Percentiles rank a stretch among this genome's conserved stretches.
These are phyloP conservation scores for Ceratothoa steindachneri DNA, from an alignment of 2,888 invertebrate species.

Conservation along the genomic window DNA sequence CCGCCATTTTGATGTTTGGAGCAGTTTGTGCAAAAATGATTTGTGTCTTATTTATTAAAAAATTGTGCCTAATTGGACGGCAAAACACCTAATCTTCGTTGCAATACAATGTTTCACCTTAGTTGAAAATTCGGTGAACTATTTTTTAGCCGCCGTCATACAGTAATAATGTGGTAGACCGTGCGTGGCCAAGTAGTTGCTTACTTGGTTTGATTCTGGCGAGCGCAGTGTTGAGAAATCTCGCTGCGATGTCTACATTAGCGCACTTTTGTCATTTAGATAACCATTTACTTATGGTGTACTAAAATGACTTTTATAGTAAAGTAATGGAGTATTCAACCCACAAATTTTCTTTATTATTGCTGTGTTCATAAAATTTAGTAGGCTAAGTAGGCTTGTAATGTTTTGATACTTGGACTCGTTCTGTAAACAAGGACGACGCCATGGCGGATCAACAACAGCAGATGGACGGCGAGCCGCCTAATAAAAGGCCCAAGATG, in stretches of 20 bases:
- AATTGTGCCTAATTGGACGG: conserved; percentile 32
- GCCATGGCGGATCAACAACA: conserved; percentile 44
- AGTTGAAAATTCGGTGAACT: conserved; percentile 18
- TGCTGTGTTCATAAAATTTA: not conserved
- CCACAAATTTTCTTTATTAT: not conserved
- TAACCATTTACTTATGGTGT: conserved; percentile 14
- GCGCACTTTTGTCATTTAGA: not conserved
- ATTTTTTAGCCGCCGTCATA: conserved; percentile 14
- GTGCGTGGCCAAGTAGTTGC: conserved; percentile 19
- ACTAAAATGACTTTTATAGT: not conserved
- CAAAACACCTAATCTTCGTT: conserved; percentile 16
- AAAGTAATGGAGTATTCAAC: not conserved
- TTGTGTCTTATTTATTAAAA: conserved; percentile 26
- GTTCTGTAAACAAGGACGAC: conserved; percentile 47
- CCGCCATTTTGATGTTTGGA: conserved; percentile 74
- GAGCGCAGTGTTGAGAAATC: conserved; percentile 10
- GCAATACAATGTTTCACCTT: conserved; percentile 16
- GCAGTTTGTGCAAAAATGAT: conserved; percentile 35
- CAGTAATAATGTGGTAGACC: conserved; percentile 27
- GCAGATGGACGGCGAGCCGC: conserved; percentile 75
- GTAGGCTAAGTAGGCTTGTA: conserved; percentile 15
- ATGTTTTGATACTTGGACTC: conserved; percentile 12
- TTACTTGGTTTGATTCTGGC: conserved; percentile 8
- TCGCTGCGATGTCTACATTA: conserved; percentile 5
- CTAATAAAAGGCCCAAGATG: conserved; percentile 91